Percentiles rank a stretch among this genome's conserved stretches.
phyloP scores from a whole-genome alignment of 2,113 vertebrate genomes.

The Copsychus sechellarum region DNA sequence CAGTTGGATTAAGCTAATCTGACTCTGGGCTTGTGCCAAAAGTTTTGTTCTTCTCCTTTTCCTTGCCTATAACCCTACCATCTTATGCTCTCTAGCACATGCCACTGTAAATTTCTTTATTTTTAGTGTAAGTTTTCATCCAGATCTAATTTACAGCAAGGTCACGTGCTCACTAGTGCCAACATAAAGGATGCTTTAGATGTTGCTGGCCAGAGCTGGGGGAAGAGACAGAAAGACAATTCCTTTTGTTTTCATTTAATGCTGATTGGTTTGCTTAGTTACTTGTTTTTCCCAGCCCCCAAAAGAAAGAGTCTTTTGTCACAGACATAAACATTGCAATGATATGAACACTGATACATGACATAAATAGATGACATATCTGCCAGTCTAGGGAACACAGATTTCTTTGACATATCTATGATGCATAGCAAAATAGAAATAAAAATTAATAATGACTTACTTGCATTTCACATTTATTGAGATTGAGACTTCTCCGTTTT shows the following conservation, averaged over 20 bases:
- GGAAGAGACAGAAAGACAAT: background rate
- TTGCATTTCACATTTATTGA: conserved; percentile 77
- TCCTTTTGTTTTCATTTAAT: background rate
- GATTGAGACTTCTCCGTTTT: conserved; percentile 79
- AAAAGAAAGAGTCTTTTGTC: background rate
- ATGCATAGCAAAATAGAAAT: background rate
- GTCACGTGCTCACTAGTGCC: background rate
- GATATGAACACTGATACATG: background rate
- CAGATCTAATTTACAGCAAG: background rate
- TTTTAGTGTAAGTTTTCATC: background rate
- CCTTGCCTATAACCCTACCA: background rate
- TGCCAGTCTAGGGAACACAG: background rate
- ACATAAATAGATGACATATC: background rate
- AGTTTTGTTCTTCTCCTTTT: background rate
- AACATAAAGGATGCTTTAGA: background rate
- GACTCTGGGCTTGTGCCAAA: background rate
- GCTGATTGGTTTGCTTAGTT: background rate
- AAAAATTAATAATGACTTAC: background rate
- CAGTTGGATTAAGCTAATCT: conserved; percentile 29
- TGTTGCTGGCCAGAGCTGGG: background rate
- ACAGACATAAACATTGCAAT: background rate
- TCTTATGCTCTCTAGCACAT: background rate
- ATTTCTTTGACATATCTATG: background rate
- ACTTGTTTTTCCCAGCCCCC: background rate
- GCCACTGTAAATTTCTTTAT: background rate